phyloP scores from a whole-genome alignment of 2,888 invertebrate species.

The Thymelicus acteon region DNA sequence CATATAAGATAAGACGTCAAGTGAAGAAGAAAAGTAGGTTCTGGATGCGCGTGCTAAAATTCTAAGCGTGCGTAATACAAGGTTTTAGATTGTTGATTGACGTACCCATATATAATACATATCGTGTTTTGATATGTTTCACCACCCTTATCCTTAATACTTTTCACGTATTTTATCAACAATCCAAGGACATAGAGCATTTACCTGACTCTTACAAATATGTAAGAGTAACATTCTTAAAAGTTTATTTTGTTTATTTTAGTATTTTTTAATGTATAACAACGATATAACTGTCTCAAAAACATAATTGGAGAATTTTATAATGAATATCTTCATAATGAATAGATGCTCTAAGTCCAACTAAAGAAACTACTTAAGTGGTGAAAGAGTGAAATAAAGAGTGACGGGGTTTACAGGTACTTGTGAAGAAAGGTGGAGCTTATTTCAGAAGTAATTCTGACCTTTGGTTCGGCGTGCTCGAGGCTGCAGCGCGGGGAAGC shows the following conservation, averaged over 20 bases:
- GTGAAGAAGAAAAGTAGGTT: background rate
- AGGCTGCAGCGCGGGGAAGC: slow-evolving; percentile 82
- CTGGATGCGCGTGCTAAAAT: background rate
- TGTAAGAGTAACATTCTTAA: background rate
- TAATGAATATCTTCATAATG: background rate
- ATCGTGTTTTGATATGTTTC: background rate
- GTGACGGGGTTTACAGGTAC: slow-evolving; percentile 16
- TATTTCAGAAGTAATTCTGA: slow-evolving; percentile 55
- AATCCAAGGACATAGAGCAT: slow-evolving; percentile 5
- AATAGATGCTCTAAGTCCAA: slow-evolving; percentile 8
- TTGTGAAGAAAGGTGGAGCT: slow-evolving; percentile 9
- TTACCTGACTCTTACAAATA: background rate
- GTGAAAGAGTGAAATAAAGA: slow-evolving; percentile 6
- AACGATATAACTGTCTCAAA: too few relatives aligned
- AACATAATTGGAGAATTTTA: too few relatives aligned
- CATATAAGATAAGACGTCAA: background rate
- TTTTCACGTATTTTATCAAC: background rate
- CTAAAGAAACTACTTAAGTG: slow-evolving; percentile 1
- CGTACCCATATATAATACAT: background rate
- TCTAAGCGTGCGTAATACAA: too few relatives aligned
- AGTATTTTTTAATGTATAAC: background rate
- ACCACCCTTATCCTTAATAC: background rate
- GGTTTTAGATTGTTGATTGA: slow-evolving; percentile 1
- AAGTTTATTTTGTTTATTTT: background rate
- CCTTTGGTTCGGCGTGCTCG: slow-evolving; percentile 81